A percentile compares a stretch with the other conserved stretches of the same genome.
Conservation (phyloP, 2,888 invertebrate genomes). For the Helleia helle region DNA sequence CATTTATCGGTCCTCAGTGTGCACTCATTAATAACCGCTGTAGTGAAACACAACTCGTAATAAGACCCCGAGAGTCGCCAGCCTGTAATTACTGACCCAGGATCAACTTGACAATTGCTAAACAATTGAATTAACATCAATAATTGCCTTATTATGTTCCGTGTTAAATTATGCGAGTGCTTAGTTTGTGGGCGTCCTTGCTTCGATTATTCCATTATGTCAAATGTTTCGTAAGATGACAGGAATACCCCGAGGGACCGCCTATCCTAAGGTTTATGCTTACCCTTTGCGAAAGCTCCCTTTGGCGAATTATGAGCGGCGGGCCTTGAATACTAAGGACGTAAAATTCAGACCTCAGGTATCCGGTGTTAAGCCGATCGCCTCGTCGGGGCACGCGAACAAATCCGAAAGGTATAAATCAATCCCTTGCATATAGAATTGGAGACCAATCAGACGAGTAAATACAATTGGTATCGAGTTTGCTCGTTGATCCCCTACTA, state of each 20-base stretch:
- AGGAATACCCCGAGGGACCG: constrained; percentile 34
- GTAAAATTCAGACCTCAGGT: constrained; percentile 61
- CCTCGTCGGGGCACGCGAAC: constrained; percentile 27
- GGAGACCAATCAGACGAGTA: constrained; percentile 47
- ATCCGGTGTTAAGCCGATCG: constrained; percentile 58
- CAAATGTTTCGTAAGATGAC: constrained; percentile 41
- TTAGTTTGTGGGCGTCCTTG: constrained; percentile 17
- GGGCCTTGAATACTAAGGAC: constrained; percentile 57
- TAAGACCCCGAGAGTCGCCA: too few relatives aligned
- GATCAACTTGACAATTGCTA: not conserved
- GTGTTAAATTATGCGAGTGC: constrained; percentile 10
- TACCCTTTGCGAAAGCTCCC: constrained; percentile 49
- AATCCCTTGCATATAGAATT: constrained; percentile 30
- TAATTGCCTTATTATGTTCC: constrained; percentile 3
- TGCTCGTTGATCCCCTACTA: constrained; percentile 46
- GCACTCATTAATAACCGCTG: not conserved
- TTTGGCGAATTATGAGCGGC: constrained; percentile 59
- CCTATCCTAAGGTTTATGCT: constrained; percentile 36
- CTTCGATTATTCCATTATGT: constrained; percentile 24
- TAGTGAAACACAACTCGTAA: not conserved
- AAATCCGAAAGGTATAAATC: constrained; percentile 53
- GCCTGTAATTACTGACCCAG: too few relatives aligned
- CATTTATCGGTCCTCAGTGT: constrained; percentile 4
- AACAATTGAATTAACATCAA: constrained; percentile 5
- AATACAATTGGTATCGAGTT: constrained; percentile 42